Base-by-base conservation (phyloP, 2,888 invertebrate genomes). In the Parnassius glacialis region DNA sequence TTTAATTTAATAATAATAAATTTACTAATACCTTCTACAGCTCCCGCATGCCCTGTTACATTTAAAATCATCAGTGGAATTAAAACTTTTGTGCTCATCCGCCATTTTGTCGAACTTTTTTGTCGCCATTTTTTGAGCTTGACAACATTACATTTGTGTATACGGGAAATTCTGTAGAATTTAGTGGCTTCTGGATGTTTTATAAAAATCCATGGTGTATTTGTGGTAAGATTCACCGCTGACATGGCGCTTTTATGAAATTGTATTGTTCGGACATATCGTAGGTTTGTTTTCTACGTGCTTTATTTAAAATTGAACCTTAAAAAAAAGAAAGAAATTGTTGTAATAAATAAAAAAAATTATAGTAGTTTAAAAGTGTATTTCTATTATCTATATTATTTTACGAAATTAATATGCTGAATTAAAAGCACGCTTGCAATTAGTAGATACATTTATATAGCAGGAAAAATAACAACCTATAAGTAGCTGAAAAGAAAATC, bases 31-130 rank as follows among this genome's bases (percentile, higher is more conserved):
- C 83, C 76, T 75, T 83, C 85, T 2, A 69, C 84, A 34, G 83
- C 84, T 54, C 70, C 70, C 11, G 76, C 74, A 25, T 76, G 73
- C 10, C 82, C 81, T 41, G 81, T 74, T 1, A 87, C 73, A 70
- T 89, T 87, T 48, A 90, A 72, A 69, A 90, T 77, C 61, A 90
- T 75, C 44, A 91, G 65, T 62, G 86, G 82, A 16, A 88, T 76
- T 47, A 90, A 62, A 45, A 87, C 68, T 42, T 71, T 70, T 9
- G 78, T 70, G 56, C 75, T 76, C 57, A 81, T 58, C 70, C 79
- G 81, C 87, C 86, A 86, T 86, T 68, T 84, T 79, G 76, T 57
- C 25, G 67, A 53, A n/a, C 44, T 56, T 53, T 52, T 69, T 58
- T 67, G 73, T 68, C 82, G 70, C 75, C 75, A 76, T 78, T 64